Conservation (phyloP, 2,888 invertebrate species). For the Melanophora roralis region DNA sequence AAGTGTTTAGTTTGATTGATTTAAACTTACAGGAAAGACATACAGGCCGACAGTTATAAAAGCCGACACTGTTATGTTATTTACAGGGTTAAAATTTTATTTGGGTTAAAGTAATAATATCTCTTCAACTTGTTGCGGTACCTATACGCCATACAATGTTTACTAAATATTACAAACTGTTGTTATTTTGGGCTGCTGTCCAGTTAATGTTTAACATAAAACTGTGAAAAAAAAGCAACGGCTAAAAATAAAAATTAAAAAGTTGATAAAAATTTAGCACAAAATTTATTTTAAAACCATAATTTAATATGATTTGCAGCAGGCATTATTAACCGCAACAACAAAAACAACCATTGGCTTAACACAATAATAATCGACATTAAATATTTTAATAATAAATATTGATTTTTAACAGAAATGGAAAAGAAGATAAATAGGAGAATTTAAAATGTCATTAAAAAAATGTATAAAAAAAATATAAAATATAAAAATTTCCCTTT, state of each 20-base stretch:
- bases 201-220: conserved; percentile 44
- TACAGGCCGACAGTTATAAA: too few relatives aligned
- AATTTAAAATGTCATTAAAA: too few relatives aligned
- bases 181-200: conserved; percentile 4
- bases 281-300: conserved; percentile 58
- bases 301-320: conserved; percentile 62
- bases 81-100: conserved; percentile 50
- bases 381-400: neutral
- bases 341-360: conserved; percentile 26
- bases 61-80: neutral
- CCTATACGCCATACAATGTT: conserved; percentile 20
- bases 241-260: neutral
- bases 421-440: neutral
- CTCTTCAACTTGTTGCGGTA: conserved; percentile 10
- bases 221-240: conserved; percentile 40
- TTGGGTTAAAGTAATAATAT: conserved; percentile 61
- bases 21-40: conserved; percentile 29
- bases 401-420: neutral
- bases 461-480: too few relatives aligned
- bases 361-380: conserved; percentile 3
- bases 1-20: conserved; percentile 49
- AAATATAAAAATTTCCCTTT: too few relatives aligned
- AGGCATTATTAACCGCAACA: conserved; percentile 55
- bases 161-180: neutral
- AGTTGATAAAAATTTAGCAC: conserved; percentile 3